Conservation (phyloP, 2,888 invertebrate species). For the Trachelus tabidus region DNA sequence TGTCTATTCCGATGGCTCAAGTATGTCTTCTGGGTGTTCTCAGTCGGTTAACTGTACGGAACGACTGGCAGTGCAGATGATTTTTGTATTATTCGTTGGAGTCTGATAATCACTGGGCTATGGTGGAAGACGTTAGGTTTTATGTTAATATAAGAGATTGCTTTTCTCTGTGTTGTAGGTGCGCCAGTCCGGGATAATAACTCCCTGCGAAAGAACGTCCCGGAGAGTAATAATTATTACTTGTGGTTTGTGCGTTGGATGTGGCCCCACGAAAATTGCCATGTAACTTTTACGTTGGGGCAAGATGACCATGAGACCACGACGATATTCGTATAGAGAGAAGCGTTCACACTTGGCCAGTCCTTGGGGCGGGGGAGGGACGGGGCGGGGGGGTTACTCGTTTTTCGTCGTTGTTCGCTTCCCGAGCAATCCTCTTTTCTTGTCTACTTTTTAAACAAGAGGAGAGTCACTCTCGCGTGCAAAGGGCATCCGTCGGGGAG, state of each 20-base stretch:
- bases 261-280: not conserved
- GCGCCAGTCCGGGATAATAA: constrained; percentile 58
- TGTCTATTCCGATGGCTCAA: not conserved
- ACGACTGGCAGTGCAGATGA: not conserved
- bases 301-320: not conserved
- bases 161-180: constrained; percentile 31
- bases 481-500: not conserved
- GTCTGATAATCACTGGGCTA: not conserved
- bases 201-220: constrained; percentile 18
- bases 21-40: not conserved
- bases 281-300: not conserved
- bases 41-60: not conserved
- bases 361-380: not conserved
- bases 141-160: constrained; percentile 48
- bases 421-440: constrained; percentile 11
- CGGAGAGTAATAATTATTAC: constrained; percentile 50
- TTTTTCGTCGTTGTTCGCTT: constrained; percentile 17
- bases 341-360: not conserved
- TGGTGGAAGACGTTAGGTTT: constrained; percentile 42
- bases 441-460: not conserved
- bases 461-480: not conserved
- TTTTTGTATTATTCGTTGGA: not conserved
- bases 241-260: not conserved
- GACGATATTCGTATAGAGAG: not conserved
- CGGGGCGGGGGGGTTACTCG: not conserved